Evolutionary conservation across 2,797 vertebrate genomes (phyloP).

Genomic region (Muscicapa striata): DNA sequence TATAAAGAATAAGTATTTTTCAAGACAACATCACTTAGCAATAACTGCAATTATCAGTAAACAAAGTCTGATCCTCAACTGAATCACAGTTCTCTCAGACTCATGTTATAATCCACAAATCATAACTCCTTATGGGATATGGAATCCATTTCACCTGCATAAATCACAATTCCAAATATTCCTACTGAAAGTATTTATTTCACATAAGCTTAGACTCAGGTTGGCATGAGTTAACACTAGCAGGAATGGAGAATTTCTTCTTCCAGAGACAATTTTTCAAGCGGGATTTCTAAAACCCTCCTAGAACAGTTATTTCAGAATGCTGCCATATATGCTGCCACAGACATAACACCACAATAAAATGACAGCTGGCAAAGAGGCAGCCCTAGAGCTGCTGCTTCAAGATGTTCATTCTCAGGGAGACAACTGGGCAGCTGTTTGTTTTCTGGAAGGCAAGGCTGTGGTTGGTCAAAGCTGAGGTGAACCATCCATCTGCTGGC

Average conservation of each 20-base stretch:
- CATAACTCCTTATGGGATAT: fast-evolving
- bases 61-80: background rate
- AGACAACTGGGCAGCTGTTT: background rate
- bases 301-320: background rate
- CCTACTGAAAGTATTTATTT: background rate
- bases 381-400: background rate
- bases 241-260: background rate
- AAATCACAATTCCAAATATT: background rate
- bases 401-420: background rate
- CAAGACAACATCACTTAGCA: background rate
- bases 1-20: background rate
- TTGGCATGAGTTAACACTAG: background rate
- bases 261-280: background rate
- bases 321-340: background rate
- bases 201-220: background rate
- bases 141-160: background rate
- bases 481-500: background rate
- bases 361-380: background rate
- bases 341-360: background rate
- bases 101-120: background rate
- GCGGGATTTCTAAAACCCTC: background rate
- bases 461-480: background rate
- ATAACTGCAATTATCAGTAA: background rate
- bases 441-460: background rate
- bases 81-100: background rate